These are phyloP conservation scores for Tiliacea aurago DNA, from an alignment of 2,888 invertebrate species.

Conservation along the genomic window DNA sequence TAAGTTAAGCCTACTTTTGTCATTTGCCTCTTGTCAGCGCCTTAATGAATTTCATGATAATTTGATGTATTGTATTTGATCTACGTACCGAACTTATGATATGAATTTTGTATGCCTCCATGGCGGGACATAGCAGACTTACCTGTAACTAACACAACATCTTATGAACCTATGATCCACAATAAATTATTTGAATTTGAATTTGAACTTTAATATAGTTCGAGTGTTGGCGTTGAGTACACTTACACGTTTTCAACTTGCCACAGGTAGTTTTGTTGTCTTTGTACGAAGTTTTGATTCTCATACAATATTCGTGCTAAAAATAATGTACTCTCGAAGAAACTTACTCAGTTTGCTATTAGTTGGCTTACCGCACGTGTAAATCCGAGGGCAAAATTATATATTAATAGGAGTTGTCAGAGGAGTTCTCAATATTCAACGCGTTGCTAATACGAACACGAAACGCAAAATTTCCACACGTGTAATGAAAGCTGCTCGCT, in stretches of 20 bases:
- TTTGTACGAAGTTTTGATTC: conserved; percentile 22
- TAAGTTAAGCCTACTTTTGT: too few species aligned
- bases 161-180: too few species aligned
- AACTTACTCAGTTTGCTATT: background rate
- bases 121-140: too few species aligned
- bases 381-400: conserved; percentile 21
- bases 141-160: too few species aligned
- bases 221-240: conserved; percentile 17
- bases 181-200: too few species aligned
- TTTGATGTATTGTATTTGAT: too few species aligned
- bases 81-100: too few species aligned
- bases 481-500: conserved; percentile 26
- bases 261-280: conserved; percentile 11
- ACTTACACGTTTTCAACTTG: conserved; percentile 7
- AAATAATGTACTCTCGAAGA: background rate
- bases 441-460: conserved; percentile 24
- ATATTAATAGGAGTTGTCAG: background rate
- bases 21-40: too few species aligned
- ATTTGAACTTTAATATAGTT: conserved; percentile 27
- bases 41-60: too few species aligned
- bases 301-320: conserved; percentile 11
- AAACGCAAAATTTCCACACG: conserved; percentile 31
- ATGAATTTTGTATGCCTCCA: too few species aligned
- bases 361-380: conserved; percentile 1
- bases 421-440: conserved; percentile 30